phyloP scores from a whole-genome alignment of 2,888 invertebrate species.

The Plemyria rubiginata region DNA sequence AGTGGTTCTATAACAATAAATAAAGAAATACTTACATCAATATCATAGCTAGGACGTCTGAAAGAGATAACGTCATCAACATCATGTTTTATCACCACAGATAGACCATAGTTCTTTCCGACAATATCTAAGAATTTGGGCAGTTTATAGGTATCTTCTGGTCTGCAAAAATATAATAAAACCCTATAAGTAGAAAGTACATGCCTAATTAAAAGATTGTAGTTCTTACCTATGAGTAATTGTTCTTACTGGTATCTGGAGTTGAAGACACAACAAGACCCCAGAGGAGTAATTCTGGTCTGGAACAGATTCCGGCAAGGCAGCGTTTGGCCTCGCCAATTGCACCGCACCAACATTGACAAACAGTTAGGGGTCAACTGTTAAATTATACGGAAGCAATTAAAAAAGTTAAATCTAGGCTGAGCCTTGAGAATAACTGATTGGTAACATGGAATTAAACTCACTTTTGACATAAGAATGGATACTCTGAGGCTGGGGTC shows the following conservation, averaged over 20 bases:
- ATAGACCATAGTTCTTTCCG: conserved; percentile 66
- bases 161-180: conserved; percentile 13
- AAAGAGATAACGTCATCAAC: conserved; percentile 80
- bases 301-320: conserved; percentile 71
- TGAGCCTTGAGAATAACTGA: not conserved
- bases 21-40: conserved; percentile 20
- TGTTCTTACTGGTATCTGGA: conserved; percentile 61
- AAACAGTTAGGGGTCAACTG: conserved; percentile 77
- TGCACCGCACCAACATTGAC: conserved; percentile 69
- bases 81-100: conserved; percentile 77
- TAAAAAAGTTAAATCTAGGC: not conserved
- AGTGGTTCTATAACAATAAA: not conserved
- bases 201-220: too few species aligned
- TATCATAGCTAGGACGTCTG: conserved; percentile 61
- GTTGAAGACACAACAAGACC: conserved; percentile 85
- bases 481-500: conserved; percentile 16
- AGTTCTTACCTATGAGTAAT: not conserved
- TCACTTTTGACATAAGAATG: conserved; percentile 18
- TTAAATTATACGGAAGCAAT: not conserved
- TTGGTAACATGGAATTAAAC: not conserved
- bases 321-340: conserved; percentile 64
- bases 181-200: not conserved
- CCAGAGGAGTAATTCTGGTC: conserved; percentile 74
- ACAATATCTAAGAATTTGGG: conserved; percentile 21
- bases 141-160: conserved; percentile 17